Conservation (phyloP, 2,797 vertebrate species). For the Lepilemur septentrionalis region DNA sequence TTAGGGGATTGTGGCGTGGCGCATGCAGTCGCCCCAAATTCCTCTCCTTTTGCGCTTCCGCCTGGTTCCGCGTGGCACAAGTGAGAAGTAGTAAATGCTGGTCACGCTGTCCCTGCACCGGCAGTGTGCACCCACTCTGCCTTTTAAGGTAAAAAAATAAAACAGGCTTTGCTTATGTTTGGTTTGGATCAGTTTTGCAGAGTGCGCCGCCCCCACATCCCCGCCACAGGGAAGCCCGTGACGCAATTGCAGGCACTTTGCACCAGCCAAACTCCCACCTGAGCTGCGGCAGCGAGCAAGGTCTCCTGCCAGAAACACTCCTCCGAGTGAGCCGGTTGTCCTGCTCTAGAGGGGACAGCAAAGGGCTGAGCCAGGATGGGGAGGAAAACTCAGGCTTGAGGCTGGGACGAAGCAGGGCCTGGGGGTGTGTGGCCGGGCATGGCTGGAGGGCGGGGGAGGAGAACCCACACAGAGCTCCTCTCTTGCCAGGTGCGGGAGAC, state of each 20-base stretch:
- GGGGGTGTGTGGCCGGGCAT: fast-evolving
- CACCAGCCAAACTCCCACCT: not conserved
- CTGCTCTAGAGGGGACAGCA: not conserved
- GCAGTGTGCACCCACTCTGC: fast-evolving
- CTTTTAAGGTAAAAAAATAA: not conserved
- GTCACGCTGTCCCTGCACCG: fast-evolving
- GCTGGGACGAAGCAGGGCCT: not conserved
- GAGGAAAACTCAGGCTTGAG: not conserved
- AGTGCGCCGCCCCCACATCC: fast-evolving
- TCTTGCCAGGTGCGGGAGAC: not conserved
- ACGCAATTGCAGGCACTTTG: not conserved
- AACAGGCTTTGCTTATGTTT: not conserved
- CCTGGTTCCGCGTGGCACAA: not conserved
- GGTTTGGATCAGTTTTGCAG: not conserved
- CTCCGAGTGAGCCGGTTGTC: fast-evolving
- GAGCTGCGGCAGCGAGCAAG: not conserved
- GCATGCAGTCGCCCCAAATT: fast-evolving
- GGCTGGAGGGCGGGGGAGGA: fast-evolving
- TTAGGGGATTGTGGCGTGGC: fast-evolving
- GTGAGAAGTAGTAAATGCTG: not conserved
- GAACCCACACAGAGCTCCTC: fast-evolving
- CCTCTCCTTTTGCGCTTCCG: not conserved
- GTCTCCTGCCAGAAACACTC: not conserved
- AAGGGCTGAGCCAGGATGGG: not conserved
- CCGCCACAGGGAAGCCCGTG: fast-evolving